Evolutionary conservation across 1,140 invertebrate genomes (phyloP).

Genomic region (Drosophila azteca): DNA sequence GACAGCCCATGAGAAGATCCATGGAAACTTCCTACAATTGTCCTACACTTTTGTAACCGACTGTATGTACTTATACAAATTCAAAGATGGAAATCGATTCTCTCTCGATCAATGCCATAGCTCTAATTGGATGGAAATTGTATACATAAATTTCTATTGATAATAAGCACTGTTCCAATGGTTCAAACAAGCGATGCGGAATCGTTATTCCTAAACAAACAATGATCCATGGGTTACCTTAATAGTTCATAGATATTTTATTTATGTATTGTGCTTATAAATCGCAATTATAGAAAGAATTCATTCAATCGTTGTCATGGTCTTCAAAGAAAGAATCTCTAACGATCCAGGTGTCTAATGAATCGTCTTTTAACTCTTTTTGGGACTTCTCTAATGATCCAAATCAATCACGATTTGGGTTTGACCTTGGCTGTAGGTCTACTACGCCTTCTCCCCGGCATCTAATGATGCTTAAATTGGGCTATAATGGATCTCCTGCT

Average conservation of each 20-base stretch:
- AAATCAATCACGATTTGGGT: neutral
- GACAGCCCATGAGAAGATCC: too few relatives aligned
- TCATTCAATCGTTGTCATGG: too few relatives aligned
- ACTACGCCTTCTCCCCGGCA: constrained; percentile 13
- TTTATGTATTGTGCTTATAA: too few relatives aligned
- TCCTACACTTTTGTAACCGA: constrained; percentile 1
- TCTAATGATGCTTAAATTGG: constrained; percentile 14
- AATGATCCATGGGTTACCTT: too few relatives aligned
- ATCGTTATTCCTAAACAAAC: neutral
- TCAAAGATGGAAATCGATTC: constrained; percentile 7
- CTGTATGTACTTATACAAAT: neutral
- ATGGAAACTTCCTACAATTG: too few relatives aligned
- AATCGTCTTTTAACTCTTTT: neutral
- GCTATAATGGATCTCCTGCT: constrained; percentile 21
- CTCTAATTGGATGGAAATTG: constrained; percentile 38
- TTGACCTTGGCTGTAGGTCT: constrained; percentile 27
- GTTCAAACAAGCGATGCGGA: constrained; percentile 23
- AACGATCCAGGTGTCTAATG: too few relatives aligned
- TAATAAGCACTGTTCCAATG: constrained; percentile 9
- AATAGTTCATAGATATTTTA: too few relatives aligned
- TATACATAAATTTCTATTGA: constrained; percentile 21
- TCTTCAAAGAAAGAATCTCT: too few relatives aligned
- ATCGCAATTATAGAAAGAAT: too few relatives aligned
- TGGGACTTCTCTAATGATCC: constrained; percentile 24
- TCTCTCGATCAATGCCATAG: neutral